Conservation (phyloP, 2,888 invertebrate genomes). For the Chymomyza amoena region DNA sequence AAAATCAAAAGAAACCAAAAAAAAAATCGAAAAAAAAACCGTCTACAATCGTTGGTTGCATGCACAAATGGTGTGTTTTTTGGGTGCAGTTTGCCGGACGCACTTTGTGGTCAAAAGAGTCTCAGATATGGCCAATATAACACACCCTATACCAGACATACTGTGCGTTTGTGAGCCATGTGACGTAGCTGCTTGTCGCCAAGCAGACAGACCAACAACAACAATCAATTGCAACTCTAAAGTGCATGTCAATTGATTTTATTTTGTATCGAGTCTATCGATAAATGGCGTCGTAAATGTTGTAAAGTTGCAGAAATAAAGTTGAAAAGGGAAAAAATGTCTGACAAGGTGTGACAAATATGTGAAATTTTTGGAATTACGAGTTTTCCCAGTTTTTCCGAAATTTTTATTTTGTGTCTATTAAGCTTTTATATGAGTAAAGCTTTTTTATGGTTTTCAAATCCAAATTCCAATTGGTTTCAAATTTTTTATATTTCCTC, state of each 20-base stretch:
- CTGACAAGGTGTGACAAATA: too few species aligned
- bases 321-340: too few species aligned
- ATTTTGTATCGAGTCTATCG: background rate
- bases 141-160: background rate
- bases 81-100: background rate
- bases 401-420: too few species aligned
- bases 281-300: too few species aligned
- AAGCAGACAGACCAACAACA: slow-evolving; percentile 6
- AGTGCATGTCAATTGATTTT: slow-evolving; percentile 50
- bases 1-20: slow-evolving; percentile 26
- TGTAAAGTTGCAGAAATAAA: too few species aligned
- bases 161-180: too few species aligned
- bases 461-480: too few species aligned
- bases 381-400: too few species aligned
- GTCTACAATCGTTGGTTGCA: slow-evolving; percentile 42
- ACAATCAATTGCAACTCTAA: slow-evolving; percentile 25
- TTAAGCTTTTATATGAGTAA: too few species aligned
- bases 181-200: slow-evolving; percentile 6
- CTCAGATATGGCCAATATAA: slow-evolving; percentile 35
- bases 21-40: slow-evolving; percentile 40
- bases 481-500: too few species aligned
- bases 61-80: background rate
- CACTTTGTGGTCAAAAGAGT: background rate
- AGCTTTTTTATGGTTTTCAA: too few species aligned
- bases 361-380: too few species aligned